Evolutionary conservation across 2,888 invertebrate genomes (phyloP).

Genomic region (Allophyes oxyacanthae): DNA sequence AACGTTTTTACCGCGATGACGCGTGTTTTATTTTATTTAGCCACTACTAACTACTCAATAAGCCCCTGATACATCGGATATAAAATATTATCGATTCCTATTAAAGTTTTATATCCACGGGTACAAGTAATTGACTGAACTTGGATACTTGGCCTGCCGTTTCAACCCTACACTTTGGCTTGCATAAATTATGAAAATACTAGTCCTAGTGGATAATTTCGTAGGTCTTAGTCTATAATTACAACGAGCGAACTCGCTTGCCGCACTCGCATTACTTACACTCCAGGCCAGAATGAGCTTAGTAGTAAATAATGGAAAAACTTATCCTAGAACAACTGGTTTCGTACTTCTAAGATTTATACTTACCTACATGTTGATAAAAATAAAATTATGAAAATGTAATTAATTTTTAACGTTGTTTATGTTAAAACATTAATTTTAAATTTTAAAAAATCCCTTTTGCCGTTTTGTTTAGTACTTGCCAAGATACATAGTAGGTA

Average conservation of each 20-base stretch:
- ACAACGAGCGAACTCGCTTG: constrained; percentile 57
- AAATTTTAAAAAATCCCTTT: too few relatives aligned
- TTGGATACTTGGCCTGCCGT: constrained; percentile 59
- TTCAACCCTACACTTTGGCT: constrained; percentile 69
- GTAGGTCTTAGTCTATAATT: constrained; percentile 73
- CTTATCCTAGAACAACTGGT: constrained; percentile 37
- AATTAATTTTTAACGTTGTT: background rate
- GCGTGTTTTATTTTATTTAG: constrained; percentile 44
- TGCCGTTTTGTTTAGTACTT: too few relatives aligned
- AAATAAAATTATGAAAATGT: constrained; percentile 3
- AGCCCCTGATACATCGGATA: constrained; percentile 12
- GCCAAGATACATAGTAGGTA: too few relatives aligned
- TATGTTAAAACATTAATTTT: background rate
- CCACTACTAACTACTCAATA: constrained; percentile 29
- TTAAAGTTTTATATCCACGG: constrained; percentile 47
- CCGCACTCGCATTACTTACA: constrained; percentile 54
- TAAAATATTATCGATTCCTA: constrained; percentile 36
- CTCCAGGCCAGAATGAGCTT: constrained; percentile 54
- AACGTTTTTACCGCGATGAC: constrained; percentile 38
- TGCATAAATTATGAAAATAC: constrained; percentile 75
- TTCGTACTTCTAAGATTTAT: constrained; percentile 26
- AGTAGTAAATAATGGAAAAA: constrained; percentile 51
- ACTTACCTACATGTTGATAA: constrained; percentile 5
- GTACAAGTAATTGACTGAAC: constrained; percentile 59
- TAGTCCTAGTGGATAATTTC: constrained; percentile 69